Base-by-base conservation (phyloP, 2,113 vertebrate species). In the Fulica atra region DNA sequence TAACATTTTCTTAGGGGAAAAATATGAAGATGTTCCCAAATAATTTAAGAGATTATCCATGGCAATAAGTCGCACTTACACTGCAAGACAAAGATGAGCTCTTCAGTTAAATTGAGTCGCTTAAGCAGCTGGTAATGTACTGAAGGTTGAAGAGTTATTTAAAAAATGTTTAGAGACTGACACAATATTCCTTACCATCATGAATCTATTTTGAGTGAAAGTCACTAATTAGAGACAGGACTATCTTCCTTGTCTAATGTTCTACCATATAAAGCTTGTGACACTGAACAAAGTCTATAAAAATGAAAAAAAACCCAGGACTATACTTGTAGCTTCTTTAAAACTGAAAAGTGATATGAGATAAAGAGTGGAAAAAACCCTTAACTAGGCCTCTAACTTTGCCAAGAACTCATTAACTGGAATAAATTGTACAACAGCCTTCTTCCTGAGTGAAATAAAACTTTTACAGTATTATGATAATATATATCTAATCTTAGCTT, bases 321-420 rank as follows among this genome's bases (percentile, higher is more conserved):
- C 24, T 29, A 89, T 63, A 72, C 81, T 73, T 9, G 28, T 9
- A 31, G 65, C 64, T 84, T 78, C 66, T 88, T 90, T 83, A 96
- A 87, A 84, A 82, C n/a, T 88, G 61, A 57, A 89, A 81, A 79
- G 42, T 14, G 44, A 35, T 74, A 46, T 56, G 79, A 96, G 92
- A 97, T 86, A 96, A 89, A 72, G 71, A 71, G 17, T 68, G 96
- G 85, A 79, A 88, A 94, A 86, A 40, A 64, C 50, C 42, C 63
- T 91, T 59, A 73, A 59, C 19, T 66, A 51, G 42, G 64, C 8
- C 23, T 81, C n/a, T 56, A 33, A 65, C 21, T 79, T 95, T 95
- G 93, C 96, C 95, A 97, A 93, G 60, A 96, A 74, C 78, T 97
- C 96, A 97, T 96, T 97, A 97, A 74, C 57, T 61, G 29, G 35